Base-by-base conservation (phyloP, 2,888 invertebrate genomes). In the Aproaerema taeniolella region DNA sequence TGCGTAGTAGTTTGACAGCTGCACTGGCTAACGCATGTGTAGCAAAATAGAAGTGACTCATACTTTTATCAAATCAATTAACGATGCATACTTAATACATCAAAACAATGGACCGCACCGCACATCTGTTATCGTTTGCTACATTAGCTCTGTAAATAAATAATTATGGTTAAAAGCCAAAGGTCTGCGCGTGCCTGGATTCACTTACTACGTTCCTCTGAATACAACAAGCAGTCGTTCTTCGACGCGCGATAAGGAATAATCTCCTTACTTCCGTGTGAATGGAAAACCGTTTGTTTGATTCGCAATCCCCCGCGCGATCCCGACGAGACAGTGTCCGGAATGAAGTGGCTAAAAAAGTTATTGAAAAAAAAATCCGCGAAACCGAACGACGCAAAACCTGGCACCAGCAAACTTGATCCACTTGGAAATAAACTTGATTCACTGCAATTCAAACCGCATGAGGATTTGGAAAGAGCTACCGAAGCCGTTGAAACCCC, bases 261-360 rank as follows among this genome's bases (percentile, higher is more conserved):
- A 54, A n/a, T n/a, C n/a, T n/a, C n/a, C n/a, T 39, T 35, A 41
- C 40, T 46, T 50, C 53, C 49, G 73, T 77, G 72, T 85, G 80
- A 83, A 89, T 89, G 89, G 88, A 88, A 89, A 89, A 88, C 67
- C 86, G 88, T 53, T 89, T 89, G 67, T 89, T 87, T 49, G 87
- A 88, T 54, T 89, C 89, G 67, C 89, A 87, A 49, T 88, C 89
- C 63, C 90, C 90, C 67, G 80, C 89, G 55, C 81, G 88, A 73
- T 89, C 90, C 85, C 89, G 89, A 48, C 87, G 79, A 65, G 90
- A 90, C 88, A 61, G 80, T 69, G 37, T 90, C 90, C 52, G 72
- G 86, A 56, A 90, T 89, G 90, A 89, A 77, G 65, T 90, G 89
- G 90, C 90, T 88, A 89, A 90, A 67, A 90, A 90, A 75, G 82